Percentiles rank a stretch among this genome's conserved stretches.
Evolutionary conservation across 2,113 vertebrate species (phyloP).

Genomic region (Sinocyclocheilus anshuiensis): DNA sequence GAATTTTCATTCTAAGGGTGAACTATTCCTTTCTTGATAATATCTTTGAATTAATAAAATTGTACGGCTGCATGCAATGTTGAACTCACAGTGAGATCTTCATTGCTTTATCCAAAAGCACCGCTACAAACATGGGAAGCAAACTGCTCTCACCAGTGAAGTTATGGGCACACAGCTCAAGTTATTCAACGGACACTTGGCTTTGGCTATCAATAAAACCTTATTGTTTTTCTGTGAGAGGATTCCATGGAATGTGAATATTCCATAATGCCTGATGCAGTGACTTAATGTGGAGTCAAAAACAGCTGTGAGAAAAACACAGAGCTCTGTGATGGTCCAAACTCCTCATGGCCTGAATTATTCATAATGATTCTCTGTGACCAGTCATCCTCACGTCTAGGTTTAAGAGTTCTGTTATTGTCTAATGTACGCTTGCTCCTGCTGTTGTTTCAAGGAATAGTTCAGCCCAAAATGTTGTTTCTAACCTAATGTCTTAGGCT

Average conservation of each 20-base stretch:
- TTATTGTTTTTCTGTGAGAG: constrained; percentile 3
- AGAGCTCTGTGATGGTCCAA: constrained; percentile 1
- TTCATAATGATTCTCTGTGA: constrained; percentile 13
- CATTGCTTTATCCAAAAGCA: background rate
- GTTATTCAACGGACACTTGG: background rate
- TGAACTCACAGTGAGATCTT: background rate
- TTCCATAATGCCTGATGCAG: background rate
- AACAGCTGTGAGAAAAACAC: constrained; percentile 28
- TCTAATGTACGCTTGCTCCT: background rate
- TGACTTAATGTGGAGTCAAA: constrained; percentile 14
- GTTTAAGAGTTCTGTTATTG: background rate
- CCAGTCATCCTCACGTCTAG: background rate
- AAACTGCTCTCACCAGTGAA: background rate
- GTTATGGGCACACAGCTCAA: background rate
- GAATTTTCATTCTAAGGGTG: background rate
- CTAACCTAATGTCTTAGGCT: background rate
- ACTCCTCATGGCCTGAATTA: constrained; percentile 35
- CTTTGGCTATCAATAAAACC: background rate
- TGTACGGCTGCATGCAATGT: background rate
- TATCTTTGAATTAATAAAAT: background rate
- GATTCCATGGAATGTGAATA: background rate
- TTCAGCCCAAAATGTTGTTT: background rate
- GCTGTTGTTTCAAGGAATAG: background rate
- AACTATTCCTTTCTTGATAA: background rate
- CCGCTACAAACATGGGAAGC: background rate